Percentiles rank a stretch among this genome's conserved stretches.
These are phyloP conservation scores for Drosophila seclusa DNA, from an alignment of 2,888 invertebrate species.

Conservation along the genomic window DNA sequence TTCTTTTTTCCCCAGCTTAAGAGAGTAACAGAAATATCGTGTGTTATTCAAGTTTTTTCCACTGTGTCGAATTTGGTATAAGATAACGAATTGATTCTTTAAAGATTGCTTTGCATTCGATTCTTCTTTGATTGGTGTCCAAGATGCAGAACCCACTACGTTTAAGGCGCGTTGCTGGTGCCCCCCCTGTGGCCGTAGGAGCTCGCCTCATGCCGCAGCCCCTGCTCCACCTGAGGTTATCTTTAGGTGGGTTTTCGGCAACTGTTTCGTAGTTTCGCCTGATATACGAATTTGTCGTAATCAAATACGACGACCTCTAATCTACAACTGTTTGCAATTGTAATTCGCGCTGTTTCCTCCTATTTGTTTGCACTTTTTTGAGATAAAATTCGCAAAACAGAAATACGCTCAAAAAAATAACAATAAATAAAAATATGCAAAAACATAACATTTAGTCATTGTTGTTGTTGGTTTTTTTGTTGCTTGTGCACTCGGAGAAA, in stretches of 20 bases:
- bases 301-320: constrained; percentile 65
- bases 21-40: neutral
- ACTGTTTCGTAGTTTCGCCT: constrained; percentile 28
- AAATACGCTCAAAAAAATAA: constrained; percentile 15
- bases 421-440: constrained; percentile 3
- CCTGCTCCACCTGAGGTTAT: neutral
- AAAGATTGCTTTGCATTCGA: neutral
- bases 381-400: constrained; percentile 51
- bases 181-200: neutral
- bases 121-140: neutral
- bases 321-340: constrained; percentile 70
- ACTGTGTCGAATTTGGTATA: no score
- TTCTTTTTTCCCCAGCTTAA: neutral
- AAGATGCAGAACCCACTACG: neutral
- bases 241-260: neutral
- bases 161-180: constrained; percentile 6
- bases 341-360: constrained; percentile 52
- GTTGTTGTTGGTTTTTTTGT: constrained; percentile 22
- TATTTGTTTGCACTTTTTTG: constrained; percentile 18
- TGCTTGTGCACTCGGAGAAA: neutral
- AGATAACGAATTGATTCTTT: neutral
- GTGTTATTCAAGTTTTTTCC: neutral
- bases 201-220: neutral
- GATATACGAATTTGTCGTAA: constrained; percentile 58
- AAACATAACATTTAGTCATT: constrained; percentile 1